Percentiles rank a stretch among this genome's conserved stretches.
phyloP scores from a whole-genome alignment of 2,888 invertebrate species.

The Erebia aethiops region DNA sequence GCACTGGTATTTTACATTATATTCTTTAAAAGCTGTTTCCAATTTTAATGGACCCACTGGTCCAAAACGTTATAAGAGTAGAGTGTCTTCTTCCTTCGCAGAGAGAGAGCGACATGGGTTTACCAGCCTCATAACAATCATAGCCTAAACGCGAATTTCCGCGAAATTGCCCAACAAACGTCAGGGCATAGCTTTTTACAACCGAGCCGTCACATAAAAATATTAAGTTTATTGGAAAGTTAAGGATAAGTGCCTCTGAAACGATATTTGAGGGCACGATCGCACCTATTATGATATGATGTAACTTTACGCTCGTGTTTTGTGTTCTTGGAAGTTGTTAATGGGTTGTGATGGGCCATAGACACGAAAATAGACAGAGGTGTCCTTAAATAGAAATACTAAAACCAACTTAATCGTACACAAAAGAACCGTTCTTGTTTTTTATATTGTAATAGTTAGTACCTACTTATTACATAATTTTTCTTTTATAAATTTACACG shows the following conservation, averaged over 20 bases:
- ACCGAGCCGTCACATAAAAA: slow-evolving; percentile 65
- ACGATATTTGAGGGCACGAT: slow-evolving; percentile 50
- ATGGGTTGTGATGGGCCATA: slow-evolving; percentile 38
- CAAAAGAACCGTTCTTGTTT: no score
- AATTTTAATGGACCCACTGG: not conserved
- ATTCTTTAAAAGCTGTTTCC: no score
- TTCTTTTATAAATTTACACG: no score
- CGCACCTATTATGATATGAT: slow-evolving; percentile 51
- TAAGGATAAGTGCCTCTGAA: slow-evolving; percentile 56
- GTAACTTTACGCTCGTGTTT: slow-evolving; percentile 41
- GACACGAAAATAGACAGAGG: not conserved
- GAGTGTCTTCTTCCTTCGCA: not conserved
- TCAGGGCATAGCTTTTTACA: slow-evolving; percentile 61
- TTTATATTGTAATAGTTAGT: no score
- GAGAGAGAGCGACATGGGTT: slow-evolving; percentile 9
- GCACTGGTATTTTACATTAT: no score
- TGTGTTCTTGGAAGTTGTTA: slow-evolving; percentile 51
- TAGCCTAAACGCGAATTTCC: slow-evolving; percentile 56
- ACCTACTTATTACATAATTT: no score
- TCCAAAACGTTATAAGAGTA: not conserved
- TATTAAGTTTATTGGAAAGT: slow-evolving; percentile 72
- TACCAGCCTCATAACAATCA: slow-evolving; percentile 52
- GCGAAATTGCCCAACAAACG: slow-evolving; percentile 58
- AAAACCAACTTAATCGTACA: not conserved
- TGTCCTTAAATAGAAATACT: not conserved